These are phyloP conservation scores for Chrysomallon squamiferum DNA, from an alignment of 1,140 invertebrate species.

Conservation along the genomic window DNA sequence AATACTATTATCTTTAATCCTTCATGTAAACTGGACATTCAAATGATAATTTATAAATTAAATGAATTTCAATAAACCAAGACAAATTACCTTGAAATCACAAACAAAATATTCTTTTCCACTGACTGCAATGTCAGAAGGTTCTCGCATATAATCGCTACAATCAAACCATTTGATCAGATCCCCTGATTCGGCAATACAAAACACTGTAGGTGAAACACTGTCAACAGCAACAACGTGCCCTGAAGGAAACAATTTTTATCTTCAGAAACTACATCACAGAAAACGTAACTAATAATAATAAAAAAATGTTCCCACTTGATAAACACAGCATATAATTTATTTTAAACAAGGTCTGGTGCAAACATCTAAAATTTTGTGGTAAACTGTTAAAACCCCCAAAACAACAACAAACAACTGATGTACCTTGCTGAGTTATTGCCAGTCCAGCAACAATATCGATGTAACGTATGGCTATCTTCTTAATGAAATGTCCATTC, in stretches of 20 bases:
- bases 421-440: conserved; percentile 82
- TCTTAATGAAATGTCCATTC: conserved; percentile 77
- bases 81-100: conserved; percentile 94
- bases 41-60: no score
- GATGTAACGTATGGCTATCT: conserved; percentile 92
- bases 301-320: not conserved
- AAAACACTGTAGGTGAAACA: conserved; percentile 95
- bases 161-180: conserved; percentile 95
- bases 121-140: conserved; percentile 93
- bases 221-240: conserved; percentile 97
- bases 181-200: conserved; percentile 88
- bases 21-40: no score
- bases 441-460: conserved; percentile 97
- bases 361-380: no score
- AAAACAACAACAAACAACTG: no score
- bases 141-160: conserved; percentile 95
- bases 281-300: not conserved
- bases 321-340: no score
- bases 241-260: conserved; percentile 37
- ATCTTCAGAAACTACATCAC: not conserved
- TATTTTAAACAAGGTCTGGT: no score
- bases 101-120: conserved; percentile 96
- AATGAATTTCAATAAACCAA: no score
- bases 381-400: no score
- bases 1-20: no score